A percentile compares a stretch with the other conserved stretches of the same genome.
Evolutionary conservation across 2,888 invertebrate genomes (phyloP).

Genomic region (Hypsopygia costalis): DNA sequence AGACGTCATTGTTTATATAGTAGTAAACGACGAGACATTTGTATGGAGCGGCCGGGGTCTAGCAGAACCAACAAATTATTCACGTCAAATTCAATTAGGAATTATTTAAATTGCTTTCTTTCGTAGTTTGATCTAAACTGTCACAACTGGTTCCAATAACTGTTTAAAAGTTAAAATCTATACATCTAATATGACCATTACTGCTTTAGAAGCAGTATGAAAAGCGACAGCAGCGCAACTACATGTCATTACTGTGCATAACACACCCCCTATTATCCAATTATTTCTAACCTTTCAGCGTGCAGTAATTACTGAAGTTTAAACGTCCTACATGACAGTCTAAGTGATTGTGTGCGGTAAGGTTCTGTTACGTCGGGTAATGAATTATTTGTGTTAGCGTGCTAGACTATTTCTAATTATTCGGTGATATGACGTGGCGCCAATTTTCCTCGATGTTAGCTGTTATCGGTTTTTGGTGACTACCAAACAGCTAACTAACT

Average conservation of each 20-base stretch:
- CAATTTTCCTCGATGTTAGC: too few species aligned
- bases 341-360: slow-evolving; percentile 66
- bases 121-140: background rate
- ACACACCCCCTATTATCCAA: slow-evolving; percentile 69
- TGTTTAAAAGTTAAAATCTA: slow-evolving; percentile 16
- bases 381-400: slow-evolving; percentile 77
- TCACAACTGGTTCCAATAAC: slow-evolving; percentile 2
- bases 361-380: slow-evolving; percentile 58
- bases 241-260: slow-evolving; percentile 66
- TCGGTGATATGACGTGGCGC: slow-evolving; percentile 43
- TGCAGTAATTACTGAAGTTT: slow-evolving; percentile 60
- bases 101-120: too few species aligned
- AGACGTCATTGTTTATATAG: too few species aligned
- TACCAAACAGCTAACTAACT: too few species aligned
- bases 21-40: too few species aligned
- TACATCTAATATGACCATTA: slow-evolving; percentile 14
- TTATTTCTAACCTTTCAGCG: slow-evolving; percentile 78
- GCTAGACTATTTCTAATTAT: slow-evolving; percentile 58
- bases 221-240: slow-evolving; percentile 47
- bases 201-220: slow-evolving; percentile 21
- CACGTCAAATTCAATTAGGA: too few species aligned
- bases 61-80: too few species aligned
- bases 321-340: slow-evolving; percentile 71
- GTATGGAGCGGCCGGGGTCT: too few species aligned
- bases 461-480: too few species aligned